Percentiles rank a stretch among this genome's conserved stretches.
phyloP scores from a whole-genome alignment of 2,888 invertebrate species.

The Synanthedon formicaeformis region DNA sequence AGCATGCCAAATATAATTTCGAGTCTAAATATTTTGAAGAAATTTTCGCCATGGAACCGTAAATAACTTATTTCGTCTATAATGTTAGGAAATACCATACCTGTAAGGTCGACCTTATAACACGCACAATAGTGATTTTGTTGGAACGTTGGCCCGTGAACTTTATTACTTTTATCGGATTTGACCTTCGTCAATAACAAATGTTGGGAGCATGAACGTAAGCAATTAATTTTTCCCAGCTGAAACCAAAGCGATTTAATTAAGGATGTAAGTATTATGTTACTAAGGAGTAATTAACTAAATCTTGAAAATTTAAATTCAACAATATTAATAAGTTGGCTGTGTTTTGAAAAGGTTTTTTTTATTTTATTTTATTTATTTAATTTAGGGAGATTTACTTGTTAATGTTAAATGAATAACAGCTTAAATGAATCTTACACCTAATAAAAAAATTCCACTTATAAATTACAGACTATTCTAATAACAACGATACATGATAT shows the following conservation, averaged over 20 bases:
- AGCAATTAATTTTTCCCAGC: background rate
- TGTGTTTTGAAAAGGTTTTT: no score
- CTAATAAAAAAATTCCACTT: no score
- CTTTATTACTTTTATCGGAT: background rate
- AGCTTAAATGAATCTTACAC: no score
- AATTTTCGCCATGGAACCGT: constrained; percentile 18
- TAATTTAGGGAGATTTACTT: no score
- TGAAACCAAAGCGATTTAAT: background rate
- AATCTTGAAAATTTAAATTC: no score
- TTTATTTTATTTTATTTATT: no score
- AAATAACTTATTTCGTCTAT: constrained; percentile 22
- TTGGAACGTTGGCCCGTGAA: background rate
- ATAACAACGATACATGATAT: no score
- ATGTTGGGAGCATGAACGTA: background rate
- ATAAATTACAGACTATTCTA: no score
- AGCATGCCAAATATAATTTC: constrained; percentile 38
- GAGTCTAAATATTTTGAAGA: constrained; percentile 25
- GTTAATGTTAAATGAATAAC: no score
- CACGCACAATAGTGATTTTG: constrained; percentile 9
- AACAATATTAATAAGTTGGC: no score
- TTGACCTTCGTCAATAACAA: background rate
- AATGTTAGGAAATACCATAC: constrained; percentile 20
- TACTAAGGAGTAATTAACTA: background rate
- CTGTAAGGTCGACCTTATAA: constrained; percentile 11
- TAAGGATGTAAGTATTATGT: background rate